Conservation (phyloP, 2,888 invertebrate species). For the Omphaloscelis lunosa region DNA sequence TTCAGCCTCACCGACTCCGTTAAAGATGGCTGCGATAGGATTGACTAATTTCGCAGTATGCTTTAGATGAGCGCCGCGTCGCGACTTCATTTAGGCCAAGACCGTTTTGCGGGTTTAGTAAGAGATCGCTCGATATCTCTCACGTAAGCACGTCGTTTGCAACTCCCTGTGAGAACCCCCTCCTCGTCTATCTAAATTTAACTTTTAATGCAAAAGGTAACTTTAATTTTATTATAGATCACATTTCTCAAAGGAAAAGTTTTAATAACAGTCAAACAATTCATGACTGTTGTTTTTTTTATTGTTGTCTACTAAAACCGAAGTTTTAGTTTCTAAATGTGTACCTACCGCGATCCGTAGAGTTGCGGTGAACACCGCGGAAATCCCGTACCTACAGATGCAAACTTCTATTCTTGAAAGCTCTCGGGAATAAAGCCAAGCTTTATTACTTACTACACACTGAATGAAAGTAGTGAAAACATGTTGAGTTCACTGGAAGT, state of each 20-base stretch:
- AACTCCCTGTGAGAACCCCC: slow-evolving; percentile 75
- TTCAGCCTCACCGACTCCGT: slow-evolving; percentile 83
- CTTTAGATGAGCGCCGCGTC: slow-evolving; percentile 79
- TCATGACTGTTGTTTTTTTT: slow-evolving; percentile 79
- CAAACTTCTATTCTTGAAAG: slow-evolving; percentile 76
- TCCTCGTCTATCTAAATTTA: slow-evolving; percentile 72
- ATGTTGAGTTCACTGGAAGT: slow-evolving; percentile 41
- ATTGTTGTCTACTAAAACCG: slow-evolving; percentile 69
- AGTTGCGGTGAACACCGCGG: slow-evolving; percentile 65
- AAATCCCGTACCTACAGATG: slow-evolving; percentile 47
- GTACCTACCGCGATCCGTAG: slow-evolving; percentile 75
- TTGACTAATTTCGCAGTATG: slow-evolving; percentile 88
- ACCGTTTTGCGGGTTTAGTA: slow-evolving; percentile 84
- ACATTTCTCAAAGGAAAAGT: slow-evolving; percentile 77
- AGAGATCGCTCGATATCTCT: slow-evolving; percentile 81
- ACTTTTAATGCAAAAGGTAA: slow-evolving; percentile 77
- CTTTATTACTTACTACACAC: slow-evolving; percentile 55
- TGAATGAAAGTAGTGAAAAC: slow-evolving; percentile 51
- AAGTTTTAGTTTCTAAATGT: slow-evolving; percentile 78
- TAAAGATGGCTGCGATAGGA: slow-evolving; percentile 86
- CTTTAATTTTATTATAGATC: slow-evolving; percentile 77
- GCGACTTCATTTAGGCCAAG: slow-evolving; percentile 84
- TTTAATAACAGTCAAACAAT: slow-evolving; percentile 81
- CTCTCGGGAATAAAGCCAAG: slow-evolving; percentile 73
- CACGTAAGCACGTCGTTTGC: slow-evolving; percentile 87